Base-by-base conservation (phyloP, 2,888 invertebrate genomes). In the Mylabris sibirica region DNA sequence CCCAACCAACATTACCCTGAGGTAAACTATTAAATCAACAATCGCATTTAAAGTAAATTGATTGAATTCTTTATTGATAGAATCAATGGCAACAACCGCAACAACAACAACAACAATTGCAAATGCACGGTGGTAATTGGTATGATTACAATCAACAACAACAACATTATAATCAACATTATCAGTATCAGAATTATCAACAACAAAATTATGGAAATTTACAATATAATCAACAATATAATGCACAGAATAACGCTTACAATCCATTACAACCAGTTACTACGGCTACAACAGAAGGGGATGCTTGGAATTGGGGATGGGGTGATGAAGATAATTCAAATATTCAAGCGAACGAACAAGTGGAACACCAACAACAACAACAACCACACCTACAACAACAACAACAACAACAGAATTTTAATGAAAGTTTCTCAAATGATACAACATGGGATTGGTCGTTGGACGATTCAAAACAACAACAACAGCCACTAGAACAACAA, bases 401-500 rank as follows among this genome's bases (percentile, higher is more conserved):
- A 77, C 64, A 66, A 24, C 20, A 60, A 20, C 41, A 79, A 66
- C 78, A 79, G 2, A 81, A 78, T 57, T 84, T 85, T 65, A 86
- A 87, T 67, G 90, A 90, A 74, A 89, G 89, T 78, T 90, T 91
- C 82, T 85, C 84, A 17, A 82, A 86, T 24, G 85, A 85, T 61
- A 88, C 89, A 73, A 86, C 87, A 57, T 91, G 91, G 91, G 89
- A 89, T 79, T 91, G 90, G 90, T 83, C 87, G 5, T 84, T 86
- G 76, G 89, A 89, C 65, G 88, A 88, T 11, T 83, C 84, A 61
- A 72, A 63, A 63, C 74, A 80, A 65, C 70, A 35, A 12, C 26
- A 20, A 22, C 49, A 74, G 79, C 24, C 78, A 78, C 64, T 65
- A 14, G 4, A 76, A 73, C 64, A 62, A 14, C 24, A 22, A 35